Evolutionary conservation across 2,888 invertebrate genomes (phyloP).

Genomic region (Ditula angustiorana): DNA sequence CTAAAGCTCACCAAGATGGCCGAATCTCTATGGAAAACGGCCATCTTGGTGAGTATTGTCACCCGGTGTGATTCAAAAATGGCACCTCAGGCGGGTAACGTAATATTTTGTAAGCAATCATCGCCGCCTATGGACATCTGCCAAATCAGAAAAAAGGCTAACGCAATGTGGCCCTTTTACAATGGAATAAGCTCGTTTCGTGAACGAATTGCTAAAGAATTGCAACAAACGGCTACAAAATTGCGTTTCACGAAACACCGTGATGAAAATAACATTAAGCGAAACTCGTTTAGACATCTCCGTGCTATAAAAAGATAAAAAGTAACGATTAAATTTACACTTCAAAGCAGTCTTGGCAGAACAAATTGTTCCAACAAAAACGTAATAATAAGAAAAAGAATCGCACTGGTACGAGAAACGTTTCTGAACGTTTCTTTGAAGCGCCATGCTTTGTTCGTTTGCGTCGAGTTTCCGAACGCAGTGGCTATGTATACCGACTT

Average conservation of each 20-base stretch:
- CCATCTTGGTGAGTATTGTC: no score
- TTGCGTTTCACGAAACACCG: not conserved
- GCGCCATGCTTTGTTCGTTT: slow-evolving; percentile 25
- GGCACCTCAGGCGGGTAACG: no score
- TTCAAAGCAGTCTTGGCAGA: slow-evolving; percentile 29
- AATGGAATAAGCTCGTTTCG: no score
- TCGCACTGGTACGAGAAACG: not conserved
- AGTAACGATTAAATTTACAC: slow-evolving; percentile 20
- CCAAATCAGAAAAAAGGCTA: no score
- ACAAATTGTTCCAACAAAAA: slow-evolving; percentile 27
- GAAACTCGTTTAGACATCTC: not conserved
- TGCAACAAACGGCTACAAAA: not conserved
- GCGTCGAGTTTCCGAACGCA: slow-evolving; percentile 26
- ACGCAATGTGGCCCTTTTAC: no score
- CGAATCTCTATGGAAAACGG: no score
- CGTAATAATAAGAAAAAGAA: slow-evolving; percentile 34
- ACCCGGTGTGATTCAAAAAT: no score
- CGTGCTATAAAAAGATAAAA: not conserved
- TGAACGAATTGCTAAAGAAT: no score
- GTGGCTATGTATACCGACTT: slow-evolving; percentile 20
- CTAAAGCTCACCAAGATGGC: no score
- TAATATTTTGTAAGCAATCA: no score
- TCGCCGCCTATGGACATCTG: no score
- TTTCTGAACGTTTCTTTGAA: slow-evolving; percentile 28
- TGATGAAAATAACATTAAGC: not conserved